Evolutionary conservation across 2,888 invertebrate species (phyloP).

Genomic region (Andrena fulva): DNA sequence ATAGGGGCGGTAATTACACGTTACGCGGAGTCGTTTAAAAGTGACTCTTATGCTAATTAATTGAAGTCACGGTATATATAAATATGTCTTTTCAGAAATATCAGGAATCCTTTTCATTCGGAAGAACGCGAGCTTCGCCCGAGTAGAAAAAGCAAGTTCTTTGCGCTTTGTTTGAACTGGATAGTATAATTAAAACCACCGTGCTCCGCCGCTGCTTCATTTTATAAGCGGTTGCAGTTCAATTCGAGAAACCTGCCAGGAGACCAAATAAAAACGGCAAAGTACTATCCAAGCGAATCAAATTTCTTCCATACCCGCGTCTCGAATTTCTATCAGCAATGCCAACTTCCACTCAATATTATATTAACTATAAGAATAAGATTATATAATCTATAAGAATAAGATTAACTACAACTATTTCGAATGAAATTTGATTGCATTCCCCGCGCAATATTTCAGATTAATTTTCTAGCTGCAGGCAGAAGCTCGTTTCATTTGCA

Average conservation of each 20-base stretch:
- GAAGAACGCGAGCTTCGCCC: background rate
- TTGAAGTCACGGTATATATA: conserved; percentile 7
- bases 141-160: background rate
- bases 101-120: background rate
- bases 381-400: no score
- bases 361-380: no score
- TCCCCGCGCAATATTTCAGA: no score
- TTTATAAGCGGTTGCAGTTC: conserved; percentile 4
- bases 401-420: no score
- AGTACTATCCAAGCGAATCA: background rate
- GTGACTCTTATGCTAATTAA: conserved; percentile 36
- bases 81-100: conserved; percentile 20
- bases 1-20: conserved; percentile 28
- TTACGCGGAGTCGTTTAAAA: conserved; percentile 26
- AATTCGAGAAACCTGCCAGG: background rate
- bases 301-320: background rate
- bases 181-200: conserved; percentile 8
- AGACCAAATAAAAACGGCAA: background rate
- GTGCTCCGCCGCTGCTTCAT: conserved; percentile 9
- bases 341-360: no score
- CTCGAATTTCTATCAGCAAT: no score
- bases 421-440: no score
- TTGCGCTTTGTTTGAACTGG: conserved; percentile 6
- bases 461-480: no score
- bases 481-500: no score